Conservation (phyloP, 2,797 vertebrate genomes). For the Sciurus carolinensis region DNA sequence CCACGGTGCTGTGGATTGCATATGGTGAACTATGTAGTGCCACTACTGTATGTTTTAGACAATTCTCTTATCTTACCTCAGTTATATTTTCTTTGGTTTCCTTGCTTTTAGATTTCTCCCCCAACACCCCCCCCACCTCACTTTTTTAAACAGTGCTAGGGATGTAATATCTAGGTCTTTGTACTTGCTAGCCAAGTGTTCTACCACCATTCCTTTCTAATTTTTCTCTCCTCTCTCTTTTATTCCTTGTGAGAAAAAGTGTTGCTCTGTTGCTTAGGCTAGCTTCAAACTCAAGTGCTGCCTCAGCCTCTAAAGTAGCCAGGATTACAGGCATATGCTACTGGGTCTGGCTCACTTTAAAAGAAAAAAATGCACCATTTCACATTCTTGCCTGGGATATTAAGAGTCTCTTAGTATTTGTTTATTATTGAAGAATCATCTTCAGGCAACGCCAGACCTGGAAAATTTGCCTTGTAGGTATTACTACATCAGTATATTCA, state of each 20-base stretch:
- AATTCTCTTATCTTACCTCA: conserved; percentile 23
- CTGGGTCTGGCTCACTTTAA: too few relatives aligned
- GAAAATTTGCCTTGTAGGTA: background rate
- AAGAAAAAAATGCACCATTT: conserved; percentile 1
- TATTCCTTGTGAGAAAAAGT: background rate
- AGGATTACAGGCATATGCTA: too few relatives aligned
- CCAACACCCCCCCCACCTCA: too few relatives aligned
- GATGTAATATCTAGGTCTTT: background rate
- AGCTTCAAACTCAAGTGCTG: too few relatives aligned
- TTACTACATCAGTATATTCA: background rate
- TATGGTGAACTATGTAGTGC: background rate
- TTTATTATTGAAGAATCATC: conserved; percentile 1
- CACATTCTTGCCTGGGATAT: background rate
- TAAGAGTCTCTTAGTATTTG: background rate
- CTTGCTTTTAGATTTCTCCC: background rate
- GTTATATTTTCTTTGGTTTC: background rate
- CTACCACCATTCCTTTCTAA: background rate
- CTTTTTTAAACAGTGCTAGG: too few relatives aligned
- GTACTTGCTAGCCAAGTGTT: background rate
- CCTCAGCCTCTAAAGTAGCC: too few relatives aligned
- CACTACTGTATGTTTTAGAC: background rate
- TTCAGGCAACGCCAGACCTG: background rate
- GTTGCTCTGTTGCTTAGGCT: background rate
- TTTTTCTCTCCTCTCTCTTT: background rate
- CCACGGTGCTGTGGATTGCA: background rate